phyloP scores from a whole-genome alignment of 2,797 vertebrate species.

The Pipistrellus pipistrellus region DNA sequence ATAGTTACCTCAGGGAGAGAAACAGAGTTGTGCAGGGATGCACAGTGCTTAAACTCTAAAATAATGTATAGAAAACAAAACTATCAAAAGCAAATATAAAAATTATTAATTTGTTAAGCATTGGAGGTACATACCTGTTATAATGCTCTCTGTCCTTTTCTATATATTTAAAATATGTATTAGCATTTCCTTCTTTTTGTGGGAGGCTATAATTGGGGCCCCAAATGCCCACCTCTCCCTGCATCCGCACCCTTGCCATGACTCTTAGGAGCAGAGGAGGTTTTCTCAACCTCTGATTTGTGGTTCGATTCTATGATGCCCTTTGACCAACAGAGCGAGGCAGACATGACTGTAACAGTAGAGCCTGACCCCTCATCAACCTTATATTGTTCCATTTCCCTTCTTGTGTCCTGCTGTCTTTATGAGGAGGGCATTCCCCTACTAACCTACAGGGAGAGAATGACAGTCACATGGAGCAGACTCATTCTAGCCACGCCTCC shows the following conservation, averaged over 20 bases:
- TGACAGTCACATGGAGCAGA: not conserved
- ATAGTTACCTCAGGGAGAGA: not conserved
- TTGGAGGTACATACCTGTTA: not conserved
- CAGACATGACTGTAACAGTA: not conserved
- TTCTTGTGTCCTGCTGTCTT: not conserved
- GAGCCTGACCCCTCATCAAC: not conserved
- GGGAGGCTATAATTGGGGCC: not conserved
- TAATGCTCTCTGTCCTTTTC: not conserved
- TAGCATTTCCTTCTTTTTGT: not conserved
- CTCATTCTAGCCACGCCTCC: not conserved
- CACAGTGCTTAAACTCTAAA: slow-evolving; percentile 2
- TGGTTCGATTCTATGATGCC: not conserved
- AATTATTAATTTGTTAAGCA: slow-evolving; percentile 7
- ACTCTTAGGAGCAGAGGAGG: not conserved
- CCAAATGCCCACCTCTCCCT: not conserved
- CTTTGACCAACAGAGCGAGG: not conserved
- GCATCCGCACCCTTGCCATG: not conserved
- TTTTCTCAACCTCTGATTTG: not conserved
- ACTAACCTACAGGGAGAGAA: not conserved
- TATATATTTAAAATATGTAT: not conserved
- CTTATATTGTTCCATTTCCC: not conserved
- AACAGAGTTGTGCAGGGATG: not conserved
- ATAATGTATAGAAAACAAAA: not conserved
- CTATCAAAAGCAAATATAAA: not conserved
- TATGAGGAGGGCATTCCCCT: not conserved